phyloP scores from a whole-genome alignment of 35 echinoderm and acorn worm genomes.

The Apostichopus californicus region DNA sequence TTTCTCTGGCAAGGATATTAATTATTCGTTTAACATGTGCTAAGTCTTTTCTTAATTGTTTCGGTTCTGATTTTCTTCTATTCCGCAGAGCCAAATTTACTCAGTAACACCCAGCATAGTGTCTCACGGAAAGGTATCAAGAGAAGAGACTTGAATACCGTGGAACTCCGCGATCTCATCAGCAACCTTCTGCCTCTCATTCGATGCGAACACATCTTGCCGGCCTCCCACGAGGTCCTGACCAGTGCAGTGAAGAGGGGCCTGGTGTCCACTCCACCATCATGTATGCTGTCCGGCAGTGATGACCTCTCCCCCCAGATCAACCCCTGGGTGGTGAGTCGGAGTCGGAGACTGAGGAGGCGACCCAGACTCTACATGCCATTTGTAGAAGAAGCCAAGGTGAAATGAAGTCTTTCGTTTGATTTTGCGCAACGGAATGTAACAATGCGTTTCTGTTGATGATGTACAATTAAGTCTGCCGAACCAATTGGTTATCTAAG shows the following conservation, averaged over 20 bases:
- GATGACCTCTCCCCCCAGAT: conserved; percentile 76
- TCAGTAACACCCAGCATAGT: conserved; percentile 98
- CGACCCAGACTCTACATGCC: conserved; percentile 93
- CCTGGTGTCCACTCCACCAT: conserved; percentile 87
- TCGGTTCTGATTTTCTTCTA: background rate
- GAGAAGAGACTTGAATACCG: conserved; percentile 82
- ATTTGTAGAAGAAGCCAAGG: conserved; percentile 98
- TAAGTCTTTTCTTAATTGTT: no score
- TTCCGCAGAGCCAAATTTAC: conserved; percentile 84
- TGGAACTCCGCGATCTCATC: conserved; percentile 91
- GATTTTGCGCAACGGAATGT: no score
- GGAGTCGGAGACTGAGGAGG: conserved; percentile 60
- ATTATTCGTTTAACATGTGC: no score
- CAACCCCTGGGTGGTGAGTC: conserved; percentile 90
- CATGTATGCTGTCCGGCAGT: conserved; percentile 88
- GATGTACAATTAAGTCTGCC: no score
- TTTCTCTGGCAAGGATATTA: no score
- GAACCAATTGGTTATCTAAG: no score
- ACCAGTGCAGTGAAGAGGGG: conserved; percentile 91
- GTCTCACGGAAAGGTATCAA: conserved; percentile 96
- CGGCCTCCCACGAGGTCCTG: conserved; percentile 66
- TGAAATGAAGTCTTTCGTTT: background rate
- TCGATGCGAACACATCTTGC: conserved; percentile 93
- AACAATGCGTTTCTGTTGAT: no score
- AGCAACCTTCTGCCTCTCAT: conserved; percentile 88